Evolutionary conservation across 1,140 invertebrate genomes (phyloP), one percentile per base, ranked within the genome.

Genomic region (Anoplophora glabripennis): DNA sequence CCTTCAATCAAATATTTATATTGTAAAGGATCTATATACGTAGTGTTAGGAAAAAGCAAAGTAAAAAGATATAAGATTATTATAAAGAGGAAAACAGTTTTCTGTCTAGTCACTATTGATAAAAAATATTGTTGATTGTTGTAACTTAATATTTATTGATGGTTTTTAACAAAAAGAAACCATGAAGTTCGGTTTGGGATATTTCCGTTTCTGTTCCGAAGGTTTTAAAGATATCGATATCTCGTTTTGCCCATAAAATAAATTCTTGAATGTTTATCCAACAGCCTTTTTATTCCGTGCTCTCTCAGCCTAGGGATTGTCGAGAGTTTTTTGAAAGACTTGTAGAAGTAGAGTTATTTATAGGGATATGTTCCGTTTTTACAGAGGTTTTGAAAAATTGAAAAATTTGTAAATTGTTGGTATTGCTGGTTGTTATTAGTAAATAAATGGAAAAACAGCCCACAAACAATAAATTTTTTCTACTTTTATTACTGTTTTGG

Each of bases 121-220:
- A 57, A 57, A 57, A 41, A 38, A 49, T 41, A 49, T 42, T 42
- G 48, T 46, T 57, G 48, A 57, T 57, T 57, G 56, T 57, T 57
- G 56, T 57, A 57, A 57, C 52, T 57, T 57, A 42, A 41, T 51
- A 57, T 57, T 57, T 57, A 57, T 57, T 57, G 48, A 41, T 48
- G 44, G 48, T 46, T 57, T 57, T 42, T 34, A 11, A n/a, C n/a
- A n/a, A 47, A 11, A 28, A 37, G 37, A 35, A 42, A 51, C 17
- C 42, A 28, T 28, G 21, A 28, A 28, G 21, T 28, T 28, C 21
- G 21, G 21, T 51, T 57, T 46, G 48, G 40, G n/a, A 48, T 17
- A 44, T 41, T 34, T 53, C 40, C 17, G 42, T 53, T 53, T 53
- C n/a, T 33, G 45, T 42, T 37, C 42, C 33, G 21, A 17, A 37